phyloP scores from a whole-genome alignment of 2,113 vertebrate species.

The Xiphophorus couchianus region DNA sequence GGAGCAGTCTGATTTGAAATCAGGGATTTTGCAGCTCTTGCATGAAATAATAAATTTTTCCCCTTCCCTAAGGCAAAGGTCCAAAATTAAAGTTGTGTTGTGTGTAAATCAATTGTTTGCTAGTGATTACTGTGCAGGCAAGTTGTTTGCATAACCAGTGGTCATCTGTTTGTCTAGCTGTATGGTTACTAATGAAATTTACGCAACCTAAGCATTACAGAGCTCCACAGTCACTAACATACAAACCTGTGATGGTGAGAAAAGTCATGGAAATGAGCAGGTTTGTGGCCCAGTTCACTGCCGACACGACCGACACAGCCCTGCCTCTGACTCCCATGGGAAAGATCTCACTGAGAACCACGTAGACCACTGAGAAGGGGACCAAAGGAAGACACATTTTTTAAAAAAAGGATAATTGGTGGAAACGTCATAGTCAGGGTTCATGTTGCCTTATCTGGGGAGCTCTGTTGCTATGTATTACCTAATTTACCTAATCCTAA shows the following conservation, averaged over 20 bases:
- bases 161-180: neutral
- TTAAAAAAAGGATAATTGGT: neutral
- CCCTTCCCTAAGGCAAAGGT: neutral
- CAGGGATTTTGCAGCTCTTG: neutral
- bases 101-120: neutral
- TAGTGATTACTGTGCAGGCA: neutral
- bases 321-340: slow-evolving; percentile 91
- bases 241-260: slow-evolving; percentile 89
- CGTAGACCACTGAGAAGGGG: slow-evolving; percentile 87
- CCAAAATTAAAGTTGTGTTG: neutral
- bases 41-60: neutral
- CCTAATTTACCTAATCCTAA: neutral
- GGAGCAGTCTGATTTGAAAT: neutral
- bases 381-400: neutral
- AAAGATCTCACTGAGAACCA: slow-evolving; percentile 95
- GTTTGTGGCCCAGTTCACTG: slow-evolving; percentile 95
- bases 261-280: slow-evolving; percentile 96
- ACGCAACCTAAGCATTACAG: neutral
- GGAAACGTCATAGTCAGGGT: neutral
- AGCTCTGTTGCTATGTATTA: neutral
- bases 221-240: neutral
- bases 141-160: neutral
- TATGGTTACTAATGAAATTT: neutral
- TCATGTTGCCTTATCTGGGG: neutral
- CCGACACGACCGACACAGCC: slow-evolving; percentile 91